A percentile compares a stretch with the other conserved stretches of the same genome.
Evolutionary conservation across 2,113 vertebrate species (phyloP).

Genomic region (Callospermophilus lateralis): DNA sequence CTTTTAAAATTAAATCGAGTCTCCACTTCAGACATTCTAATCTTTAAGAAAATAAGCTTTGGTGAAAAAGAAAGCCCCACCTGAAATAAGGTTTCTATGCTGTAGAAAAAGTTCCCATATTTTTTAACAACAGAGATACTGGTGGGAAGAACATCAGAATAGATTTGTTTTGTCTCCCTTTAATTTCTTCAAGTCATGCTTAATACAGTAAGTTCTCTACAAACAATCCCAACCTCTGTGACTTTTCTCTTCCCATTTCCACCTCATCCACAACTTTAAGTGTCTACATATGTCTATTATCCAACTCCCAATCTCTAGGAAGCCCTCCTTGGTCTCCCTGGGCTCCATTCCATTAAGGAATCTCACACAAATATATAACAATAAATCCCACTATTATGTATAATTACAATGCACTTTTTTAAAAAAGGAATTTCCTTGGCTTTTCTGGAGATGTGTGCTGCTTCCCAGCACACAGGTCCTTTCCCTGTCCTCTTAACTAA

Average conservation of each 20-base stretch:
- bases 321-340: background rate
- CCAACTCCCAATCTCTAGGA: background rate
- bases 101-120: background rate
- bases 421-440: background rate
- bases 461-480: background rate
- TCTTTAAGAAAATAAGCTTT: conserved; percentile 43
- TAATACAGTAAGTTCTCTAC: background rate
- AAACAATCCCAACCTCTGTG: background rate
- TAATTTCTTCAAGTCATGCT: background rate
- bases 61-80: background rate
- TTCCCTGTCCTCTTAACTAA: background rate
- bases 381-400: too few relatives aligned
- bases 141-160: background rate
- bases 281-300: background rate
- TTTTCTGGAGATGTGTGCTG: background rate
- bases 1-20: background rate
- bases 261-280: background rate
- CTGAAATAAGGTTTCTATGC: background rate
- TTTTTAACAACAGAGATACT: background rate
- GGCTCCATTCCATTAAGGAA: background rate
- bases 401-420: too few relatives aligned
- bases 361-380: too few relatives aligned
- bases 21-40: background rate
- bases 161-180: background rate
- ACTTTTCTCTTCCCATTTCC: background rate